A percentile compares a stretch with the other conserved stretches of the same genome.
Conservation (phyloP, 2,888 invertebrate species). For the Papilio gigon region DNA sequence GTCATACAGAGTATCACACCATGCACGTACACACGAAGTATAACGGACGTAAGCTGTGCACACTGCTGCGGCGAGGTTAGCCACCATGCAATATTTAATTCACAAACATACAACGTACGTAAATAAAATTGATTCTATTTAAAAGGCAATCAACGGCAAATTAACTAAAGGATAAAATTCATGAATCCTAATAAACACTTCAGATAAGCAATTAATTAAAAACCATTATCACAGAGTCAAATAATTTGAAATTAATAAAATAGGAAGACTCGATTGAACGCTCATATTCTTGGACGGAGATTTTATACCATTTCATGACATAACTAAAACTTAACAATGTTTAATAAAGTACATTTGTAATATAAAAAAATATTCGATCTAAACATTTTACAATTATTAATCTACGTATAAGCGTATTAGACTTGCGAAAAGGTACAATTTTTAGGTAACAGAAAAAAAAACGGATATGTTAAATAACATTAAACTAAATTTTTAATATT, state of each 20-base stretch:
- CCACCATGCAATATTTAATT: conserved; percentile 66
- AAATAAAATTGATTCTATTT: conserved; percentile 30
- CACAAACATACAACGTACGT: conserved; percentile 34
- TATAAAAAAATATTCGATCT: conserved; percentile 33
- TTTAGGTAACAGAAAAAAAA: conserved; percentile 47
- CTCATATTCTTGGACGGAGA: conserved; percentile 39
- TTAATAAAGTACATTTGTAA: conserved; percentile 17
- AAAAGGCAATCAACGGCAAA: conserved; percentile 36
- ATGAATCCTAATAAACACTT: conserved; percentile 22
- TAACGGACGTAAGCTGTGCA: conserved; percentile 75
- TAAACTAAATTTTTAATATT: conserved; percentile 45
- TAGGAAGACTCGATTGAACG: conserved; percentile 34
- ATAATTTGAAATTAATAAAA: conserved; percentile 16
- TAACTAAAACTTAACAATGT: conserved; percentile 34
- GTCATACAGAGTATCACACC: conserved; percentile 77
- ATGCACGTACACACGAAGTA: conserved; percentile 79
- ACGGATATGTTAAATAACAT: conserved; percentile 28
- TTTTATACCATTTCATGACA: conserved; percentile 15
- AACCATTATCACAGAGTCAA: conserved; percentile 38
- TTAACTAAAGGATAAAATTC: conserved; percentile 41
- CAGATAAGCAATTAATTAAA: conserved; percentile 20
- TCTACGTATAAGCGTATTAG: conserved; percentile 48
- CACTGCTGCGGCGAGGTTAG: conserved; percentile 66
- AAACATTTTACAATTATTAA: conserved; percentile 39
- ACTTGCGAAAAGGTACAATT: conserved; percentile 42